phyloP scores from a whole-genome alignment of 2,888 invertebrate species.

The Odontomyia ornata region DNA sequence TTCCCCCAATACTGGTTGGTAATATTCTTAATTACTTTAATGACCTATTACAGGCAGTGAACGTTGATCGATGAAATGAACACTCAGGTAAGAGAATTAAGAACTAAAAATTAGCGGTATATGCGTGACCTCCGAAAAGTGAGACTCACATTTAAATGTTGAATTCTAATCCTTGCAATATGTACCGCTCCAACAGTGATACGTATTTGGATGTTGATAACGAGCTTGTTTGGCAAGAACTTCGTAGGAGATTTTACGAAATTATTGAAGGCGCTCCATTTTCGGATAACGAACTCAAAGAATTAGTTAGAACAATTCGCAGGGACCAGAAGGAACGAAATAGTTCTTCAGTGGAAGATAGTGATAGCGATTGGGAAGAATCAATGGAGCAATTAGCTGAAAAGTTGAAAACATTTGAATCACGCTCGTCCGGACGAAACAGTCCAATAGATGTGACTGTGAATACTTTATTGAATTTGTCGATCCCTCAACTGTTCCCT shows the following conservation, averaged over 20 bases:
- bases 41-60: too few species aligned
- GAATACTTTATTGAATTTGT: background rate
- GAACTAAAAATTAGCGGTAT: too few species aligned
- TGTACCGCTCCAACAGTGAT: too few species aligned
- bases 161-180: too few species aligned
- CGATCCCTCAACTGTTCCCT: background rate
- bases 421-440: background rate
- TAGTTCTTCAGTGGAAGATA: background rate
- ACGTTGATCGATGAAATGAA: too few species aligned
- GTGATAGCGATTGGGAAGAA: background rate
- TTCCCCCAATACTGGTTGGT: too few species aligned
- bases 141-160: too few species aligned
- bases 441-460: background rate
- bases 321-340: background rate
- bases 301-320: background rate
- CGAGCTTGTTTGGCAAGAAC: constrained; percentile 1
- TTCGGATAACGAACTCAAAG: background rate
- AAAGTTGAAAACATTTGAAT: background rate
- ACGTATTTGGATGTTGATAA: background rate
- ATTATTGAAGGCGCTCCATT: background rate
- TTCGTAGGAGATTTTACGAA: background rate
- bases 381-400: background rate
- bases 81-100: too few species aligned
- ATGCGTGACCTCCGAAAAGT: too few species aligned
- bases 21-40: too few species aligned